phyloP scores from a whole-genome alignment of 2,888 invertebrate species.

The Oscheius sp. region DNA sequence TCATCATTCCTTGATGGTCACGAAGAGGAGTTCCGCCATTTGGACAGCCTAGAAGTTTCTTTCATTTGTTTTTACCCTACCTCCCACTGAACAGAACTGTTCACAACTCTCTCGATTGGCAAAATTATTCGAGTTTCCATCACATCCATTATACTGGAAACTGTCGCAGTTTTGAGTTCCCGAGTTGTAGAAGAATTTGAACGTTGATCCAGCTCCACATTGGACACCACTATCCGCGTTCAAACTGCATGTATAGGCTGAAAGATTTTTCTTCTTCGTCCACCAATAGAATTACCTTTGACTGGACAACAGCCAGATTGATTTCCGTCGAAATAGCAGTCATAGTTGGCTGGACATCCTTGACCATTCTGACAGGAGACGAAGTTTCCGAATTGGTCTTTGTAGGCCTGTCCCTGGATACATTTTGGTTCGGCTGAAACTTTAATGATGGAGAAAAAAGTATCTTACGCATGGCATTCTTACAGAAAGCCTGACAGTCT shows the following conservation, averaged over 20 bases:
- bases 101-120: slow-evolving; percentile 55
- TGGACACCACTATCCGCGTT: slow-evolving; percentile 53
- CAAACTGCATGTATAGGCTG: slow-evolving; percentile 57
- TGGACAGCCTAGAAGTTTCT: slow-evolving; percentile 45
- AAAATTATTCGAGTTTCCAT: slow-evolving; percentile 61
- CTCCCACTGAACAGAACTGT: slow-evolving; percentile 60
- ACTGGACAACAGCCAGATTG: slow-evolving; percentile 60
- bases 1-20: slow-evolving; percentile 50
- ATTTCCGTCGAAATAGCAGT: slow-evolving; percentile 61
- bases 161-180: slow-evolving; percentile 54
- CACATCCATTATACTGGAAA: slow-evolving; percentile 50
- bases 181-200: slow-evolving; percentile 59
- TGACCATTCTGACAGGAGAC: slow-evolving; percentile 51
- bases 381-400: slow-evolving; percentile 56
- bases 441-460: background rate
- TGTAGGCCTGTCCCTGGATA: slow-evolving; percentile 60
- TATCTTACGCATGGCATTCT: slow-evolving; percentile 55
- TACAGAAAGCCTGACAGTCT: slow-evolving; percentile 61
- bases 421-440: slow-evolving; percentile 57
- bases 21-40: slow-evolving; percentile 56
- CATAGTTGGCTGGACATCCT: slow-evolving; percentile 62
- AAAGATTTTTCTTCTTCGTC: background rate
- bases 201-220: slow-evolving; percentile 59
- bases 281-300: slow-evolving; percentile 31
- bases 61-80: slow-evolving; percentile 6